Conservation (phyloP, 1,140 invertebrate species). For the Meloidogyne chitwoodi region DNA sequence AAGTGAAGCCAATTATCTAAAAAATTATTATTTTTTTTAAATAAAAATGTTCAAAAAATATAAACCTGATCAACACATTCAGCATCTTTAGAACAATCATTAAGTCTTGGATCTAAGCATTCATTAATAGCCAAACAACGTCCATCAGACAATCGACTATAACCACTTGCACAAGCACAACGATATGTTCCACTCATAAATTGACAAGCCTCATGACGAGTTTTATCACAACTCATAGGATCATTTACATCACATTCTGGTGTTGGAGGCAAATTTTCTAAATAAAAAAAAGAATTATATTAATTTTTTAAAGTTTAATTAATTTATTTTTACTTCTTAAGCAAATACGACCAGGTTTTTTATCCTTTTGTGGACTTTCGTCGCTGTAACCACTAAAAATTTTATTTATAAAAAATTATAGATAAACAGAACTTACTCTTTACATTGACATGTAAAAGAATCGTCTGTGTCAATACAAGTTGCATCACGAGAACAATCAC, state of each 20-base stretch:
- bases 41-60: background rate
- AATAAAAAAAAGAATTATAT: constrained; percentile 10
- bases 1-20: constrained; percentile 53
- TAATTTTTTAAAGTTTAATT: background rate
- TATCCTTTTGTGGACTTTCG: constrained; percentile 40
- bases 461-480: constrained; percentile 61
- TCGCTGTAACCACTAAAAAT: constrained; percentile 38
- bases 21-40: background rate
- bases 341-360: constrained; percentile 51
- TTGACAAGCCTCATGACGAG: constrained; percentile 48
- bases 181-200: constrained; percentile 55
- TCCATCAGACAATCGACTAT: constrained; percentile 54
- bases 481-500: constrained; percentile 60
- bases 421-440: constrained; percentile 18
- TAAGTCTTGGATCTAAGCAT: constrained; percentile 45
- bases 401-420: background rate
- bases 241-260: constrained; percentile 60
- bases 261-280: constrained; percentile 45
- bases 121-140: constrained; percentile 58
- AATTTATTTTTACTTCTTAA: constrained; percentile 36
- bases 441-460: constrained; percentile 60
- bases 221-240: constrained; percentile 57
- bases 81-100: constrained; percentile 51
- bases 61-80: constrained; percentile 53
- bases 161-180: constrained; percentile 53